Evolutionary conservation across 1,140 invertebrate genomes (phyloP), one percentile per base, ranked within the genome.

Genomic region (Drosophila lini): DNA sequence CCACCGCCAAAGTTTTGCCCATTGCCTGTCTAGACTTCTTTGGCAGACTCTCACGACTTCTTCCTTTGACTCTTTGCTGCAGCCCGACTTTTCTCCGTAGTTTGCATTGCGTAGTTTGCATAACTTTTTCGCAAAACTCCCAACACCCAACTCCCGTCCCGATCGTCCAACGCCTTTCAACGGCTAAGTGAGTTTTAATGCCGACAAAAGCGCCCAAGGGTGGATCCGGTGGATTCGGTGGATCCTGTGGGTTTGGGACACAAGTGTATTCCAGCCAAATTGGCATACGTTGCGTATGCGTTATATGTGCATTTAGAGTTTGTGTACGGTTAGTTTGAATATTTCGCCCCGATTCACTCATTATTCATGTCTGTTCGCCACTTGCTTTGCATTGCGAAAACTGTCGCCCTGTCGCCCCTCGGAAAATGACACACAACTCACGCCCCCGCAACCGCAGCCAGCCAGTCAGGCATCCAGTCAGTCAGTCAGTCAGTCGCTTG

Each of bases 61-160:
- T 74, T 74, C 59, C 71, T 75, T 75, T 57, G 71, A 74, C 56
- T 50, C 28, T 15, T 15, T 31, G 48, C 48, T 65, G 69, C 61
- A 74, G 55, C 44, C 44, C 70, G 55, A 77, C 48, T 75, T 84
- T 82, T 64, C 41, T 32, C 59, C 65, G 58, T 76, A 83, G 83
- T 88, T 73, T 83, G 65, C 78, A 71, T 89, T 76, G 84, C 84
- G 80, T 84, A 89, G 85, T 90, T 89, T 89, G 81, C 84, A 84
- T 81, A 89, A 86, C 70, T 86, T 86, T 74, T 69, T 38, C 47
- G 22, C 74, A 38, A 40, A 65, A 38, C 50, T 38, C 45, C 40
- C 64, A 28, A 47, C 19, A 22, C 47, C 16, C 19, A 19, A 19
- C 19, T 19, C 19, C 19, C 13, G 36, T 38, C 32, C 25, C 63